Evolutionary conservation across 2,797 vertebrate genomes (phyloP), one percentile per base, ranked within the genome.

Genomic region (Typhlichthys subterraneus): DNA sequence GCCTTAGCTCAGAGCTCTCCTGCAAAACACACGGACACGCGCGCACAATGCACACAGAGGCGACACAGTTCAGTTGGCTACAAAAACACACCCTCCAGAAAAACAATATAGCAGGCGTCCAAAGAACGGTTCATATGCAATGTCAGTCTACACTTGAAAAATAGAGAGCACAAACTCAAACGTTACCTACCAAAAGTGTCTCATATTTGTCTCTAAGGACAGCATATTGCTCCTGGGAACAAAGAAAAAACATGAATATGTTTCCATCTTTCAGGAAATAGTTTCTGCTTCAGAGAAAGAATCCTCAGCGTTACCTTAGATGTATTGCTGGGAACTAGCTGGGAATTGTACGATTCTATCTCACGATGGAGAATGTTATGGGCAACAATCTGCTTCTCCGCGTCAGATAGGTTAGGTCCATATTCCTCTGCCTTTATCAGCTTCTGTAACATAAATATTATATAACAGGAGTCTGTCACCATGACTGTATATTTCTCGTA

Each of bases 361-460:
- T 96, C 93, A 75, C 94, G 93, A 85, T 97, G 94, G 56, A 95
- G 88, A 53, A 99, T 94, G 87, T 96, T 98, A 58, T 99, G 96
- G 53, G 89, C 92, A 0, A 96, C 97, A 0, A 95, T 91, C 88
- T 99, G 97, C 87, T 93, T 95, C 73, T 99, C 97, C 57, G 96
- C 89, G 55, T 97, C 95, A 0, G 84, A 69, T 81, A 97, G 82
- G 59, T 84, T 89, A 0, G 94, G 94, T 8, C 96, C 96, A 0
- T 94, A 98, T 2, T 67, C 70, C 0, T 88, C 91, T 0, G 23
- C 15, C 0, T 72, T 62, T 4, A 98, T 45, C 82, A 91, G 87
- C 75, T 13, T 85, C 92, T 93, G 76, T 23, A 29, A 63, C 65
- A 45, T 5, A 46, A n/a, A 12, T 33, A 66, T 7, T 57, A 12